These are phyloP conservation scores for Megalonaias nervosa DNA, from an alignment of 1,140 invertebrate genomes.

Conservation along the genomic window DNA sequence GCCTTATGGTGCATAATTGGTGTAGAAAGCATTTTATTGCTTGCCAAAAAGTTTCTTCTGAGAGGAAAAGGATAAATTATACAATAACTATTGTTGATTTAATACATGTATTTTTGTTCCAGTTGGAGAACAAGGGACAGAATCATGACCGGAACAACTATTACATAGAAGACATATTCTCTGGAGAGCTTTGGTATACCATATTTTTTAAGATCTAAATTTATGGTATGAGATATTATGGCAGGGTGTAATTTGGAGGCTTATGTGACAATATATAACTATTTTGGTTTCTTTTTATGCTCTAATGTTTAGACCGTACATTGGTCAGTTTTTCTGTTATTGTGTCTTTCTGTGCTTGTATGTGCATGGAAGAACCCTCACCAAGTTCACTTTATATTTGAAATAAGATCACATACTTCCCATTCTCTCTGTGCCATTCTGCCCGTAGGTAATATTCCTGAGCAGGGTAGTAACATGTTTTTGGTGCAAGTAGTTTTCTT, in stretches of 20 bases:
- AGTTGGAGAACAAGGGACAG: constrained; percentile 65
- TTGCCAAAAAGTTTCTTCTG: too few species aligned
- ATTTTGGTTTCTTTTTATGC: background rate
- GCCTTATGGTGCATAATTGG: too few species aligned
- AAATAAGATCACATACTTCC: too few species aligned
- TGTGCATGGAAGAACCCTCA: background rate
- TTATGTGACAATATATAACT: background rate
- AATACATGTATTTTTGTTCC: constrained; percentile 14
- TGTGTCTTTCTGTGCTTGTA: background rate
- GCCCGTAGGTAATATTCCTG: too few species aligned
- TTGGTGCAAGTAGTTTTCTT: too few species aligned
- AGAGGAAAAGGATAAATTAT: too few species aligned
- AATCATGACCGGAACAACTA: constrained; percentile 67
- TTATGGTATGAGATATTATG: background rate
- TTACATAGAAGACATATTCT: constrained; percentile 53
- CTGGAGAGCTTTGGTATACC: constrained; percentile 48
- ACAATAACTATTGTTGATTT: too few species aligned
- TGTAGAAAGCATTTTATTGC: too few species aligned
- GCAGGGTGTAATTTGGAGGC: background rate
- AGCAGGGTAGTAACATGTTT: too few species aligned
- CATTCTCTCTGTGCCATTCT: too few species aligned
- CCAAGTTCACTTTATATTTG: too few species aligned
- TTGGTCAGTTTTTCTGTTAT: background rate
- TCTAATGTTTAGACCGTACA: background rate
- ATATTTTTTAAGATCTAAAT: too few species aligned